A percentile compares a stretch with the other conserved stretches of the same genome.
These are phyloP conservation scores for Schrankia costaestrigalis DNA, from an alignment of 2,888 invertebrate genomes.

Conservation along the genomic window DNA sequence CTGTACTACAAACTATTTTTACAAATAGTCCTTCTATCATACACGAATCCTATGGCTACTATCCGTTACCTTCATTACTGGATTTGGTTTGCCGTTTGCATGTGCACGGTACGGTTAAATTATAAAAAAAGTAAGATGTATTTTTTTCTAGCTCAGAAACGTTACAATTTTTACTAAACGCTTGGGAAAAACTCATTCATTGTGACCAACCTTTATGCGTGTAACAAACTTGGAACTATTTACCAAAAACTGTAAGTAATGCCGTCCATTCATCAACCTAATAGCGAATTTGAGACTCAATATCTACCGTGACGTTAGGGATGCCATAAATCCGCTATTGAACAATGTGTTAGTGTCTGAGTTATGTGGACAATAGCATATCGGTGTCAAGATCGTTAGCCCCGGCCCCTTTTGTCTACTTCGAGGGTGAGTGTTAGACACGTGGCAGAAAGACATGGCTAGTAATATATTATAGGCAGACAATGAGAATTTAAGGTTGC, in stretches of 20 bases:
- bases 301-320: conserved; percentile 34
- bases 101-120: too few species aligned
- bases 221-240: conserved; percentile 24
- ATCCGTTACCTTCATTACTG: too few species aligned
- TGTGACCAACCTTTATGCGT: conserved; percentile 18
- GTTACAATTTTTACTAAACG: too few species aligned
- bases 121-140: too few species aligned
- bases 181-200: too few species aligned
- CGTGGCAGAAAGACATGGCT: conserved; percentile 36
- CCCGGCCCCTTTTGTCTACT: conserved; percentile 49
- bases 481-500: conserved; percentile 15
- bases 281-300: conserved; percentile 41
- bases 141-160: too few species aligned
- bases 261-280: conserved; percentile 48
- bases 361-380: conserved; percentile 51
- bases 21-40: too few species aligned
- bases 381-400: conserved; percentile 62
- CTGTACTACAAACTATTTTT: too few species aligned
- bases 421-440: conserved; percentile 50
- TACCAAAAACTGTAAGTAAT: conserved; percentile 45
- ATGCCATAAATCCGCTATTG: conserved; percentile 46
- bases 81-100: too few species aligned
- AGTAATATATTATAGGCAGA: conserved; percentile 29
- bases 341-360: conserved; percentile 44
- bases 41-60: too few species aligned